phyloP scores from a whole-genome alignment of 1,140 invertebrate genomes.

The Pararge aegeria region DNA sequence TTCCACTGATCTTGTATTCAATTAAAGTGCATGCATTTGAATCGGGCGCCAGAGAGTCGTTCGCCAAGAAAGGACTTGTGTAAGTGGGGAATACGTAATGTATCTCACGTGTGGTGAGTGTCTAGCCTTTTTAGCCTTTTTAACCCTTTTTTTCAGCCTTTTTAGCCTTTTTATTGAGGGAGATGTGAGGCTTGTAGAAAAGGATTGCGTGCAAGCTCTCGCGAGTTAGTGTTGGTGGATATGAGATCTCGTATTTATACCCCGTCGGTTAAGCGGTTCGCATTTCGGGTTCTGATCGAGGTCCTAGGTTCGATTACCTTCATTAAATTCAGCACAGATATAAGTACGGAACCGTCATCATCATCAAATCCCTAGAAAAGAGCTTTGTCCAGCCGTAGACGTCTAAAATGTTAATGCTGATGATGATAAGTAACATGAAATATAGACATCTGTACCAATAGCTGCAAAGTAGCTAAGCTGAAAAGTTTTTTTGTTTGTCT shows the following conservation, averaged over 20 bases:
- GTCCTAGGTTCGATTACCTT: too few relatives aligned
- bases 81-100: slow-evolving; percentile 38
- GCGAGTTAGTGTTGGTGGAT: not conserved
- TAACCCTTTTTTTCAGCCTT: not conserved
- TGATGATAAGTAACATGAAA: too few relatives aligned
- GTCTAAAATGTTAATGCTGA: too few relatives aligned
- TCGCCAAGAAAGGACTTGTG: slow-evolving; percentile 38
- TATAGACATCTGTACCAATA: too few relatives aligned
- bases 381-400: too few relatives aligned
- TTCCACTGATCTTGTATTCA: slow-evolving; percentile 30
- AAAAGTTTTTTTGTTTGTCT: too few relatives aligned
- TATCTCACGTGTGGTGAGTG: slow-evolving; percentile 16
- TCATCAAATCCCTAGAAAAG: too few relatives aligned
- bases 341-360: too few relatives aligned
- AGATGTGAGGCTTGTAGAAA: not conserved
- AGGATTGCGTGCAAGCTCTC: not conserved
- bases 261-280: too few relatives aligned
- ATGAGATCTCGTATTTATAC: slow-evolving; percentile 1
- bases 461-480: too few relatives aligned
- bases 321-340: too few relatives aligned
- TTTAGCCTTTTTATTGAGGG: not conserved
- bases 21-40: slow-evolving; percentile 41
- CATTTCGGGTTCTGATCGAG: too few relatives aligned
- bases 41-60: slow-evolving; percentile 34
- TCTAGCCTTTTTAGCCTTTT: slow-evolving; percentile 16